These are phyloP conservation scores for Acanthosoma haemorrhoidale DNA, from an alignment of 2,888 invertebrate species.

Conservation along the genomic window DNA sequence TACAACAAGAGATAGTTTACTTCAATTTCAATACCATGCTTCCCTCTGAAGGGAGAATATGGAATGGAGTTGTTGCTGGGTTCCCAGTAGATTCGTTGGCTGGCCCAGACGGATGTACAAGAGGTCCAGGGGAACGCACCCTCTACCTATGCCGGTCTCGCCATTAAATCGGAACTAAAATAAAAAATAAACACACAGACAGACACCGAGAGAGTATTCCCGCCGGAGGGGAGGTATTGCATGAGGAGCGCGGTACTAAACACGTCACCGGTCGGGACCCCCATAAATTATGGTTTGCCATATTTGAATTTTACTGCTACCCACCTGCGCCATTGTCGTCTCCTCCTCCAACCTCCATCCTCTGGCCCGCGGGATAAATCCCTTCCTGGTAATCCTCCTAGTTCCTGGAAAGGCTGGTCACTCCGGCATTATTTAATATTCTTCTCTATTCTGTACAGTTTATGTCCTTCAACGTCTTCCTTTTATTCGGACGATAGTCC, in stretches of 20 bases:
- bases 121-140: too few relatives aligned
- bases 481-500: background rate
- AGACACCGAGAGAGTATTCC: background rate
- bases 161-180: background rate
- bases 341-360: background rate
- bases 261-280: conserved; percentile 18
- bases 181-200: background rate
- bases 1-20: too few relatives aligned
- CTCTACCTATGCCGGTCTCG: too few relatives aligned
- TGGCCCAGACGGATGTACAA: too few relatives aligned
- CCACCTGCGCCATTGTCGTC: conserved; percentile 27
- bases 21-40: too few relatives aligned
- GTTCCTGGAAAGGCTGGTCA: background rate
- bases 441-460: background rate
- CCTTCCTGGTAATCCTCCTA: background rate
- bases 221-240: background rate
- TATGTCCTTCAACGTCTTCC: background rate
- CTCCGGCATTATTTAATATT: background rate
- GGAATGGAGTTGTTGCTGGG: too few relatives aligned
- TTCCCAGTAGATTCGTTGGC: too few relatives aligned
- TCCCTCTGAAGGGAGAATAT: too few relatives aligned
- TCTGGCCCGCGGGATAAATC: background rate
- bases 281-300: conserved; percentile 30
- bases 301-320: conserved; percentile 32
- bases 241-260: conserved; percentile 22